Evolutionary conservation across 2,888 invertebrate species (phyloP), one percentile per base, ranked within the genome.

Genomic region (Orthosia incerta): DNA sequence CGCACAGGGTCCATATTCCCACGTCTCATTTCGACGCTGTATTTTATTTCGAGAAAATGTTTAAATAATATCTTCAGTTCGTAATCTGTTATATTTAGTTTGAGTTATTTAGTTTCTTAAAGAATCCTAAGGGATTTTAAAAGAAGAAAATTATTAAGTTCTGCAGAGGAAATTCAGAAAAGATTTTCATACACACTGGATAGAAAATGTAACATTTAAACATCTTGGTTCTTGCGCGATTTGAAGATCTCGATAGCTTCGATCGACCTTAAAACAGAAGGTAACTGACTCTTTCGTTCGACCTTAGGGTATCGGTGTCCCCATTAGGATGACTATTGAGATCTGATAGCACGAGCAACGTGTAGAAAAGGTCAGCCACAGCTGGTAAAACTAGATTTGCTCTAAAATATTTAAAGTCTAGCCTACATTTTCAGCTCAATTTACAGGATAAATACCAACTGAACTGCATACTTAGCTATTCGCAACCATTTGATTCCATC

Each of bases 21-120:
- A 76, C 78, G 84, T 87, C 93, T 93, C 93, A 92, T 93, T 93
- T 91, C 87, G 79, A 84, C 74, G 79, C 81, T 86, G 86, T 89
- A 88, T 89, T 90, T 90, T 90, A 91, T 89, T 91, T 86, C 85
- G 66, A 75, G 80, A 87, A 82, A 89, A 89, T 88, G 83, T 89
- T 90, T 89, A 87, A 91, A 86, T 83, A 76, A 81, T 85, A 79
- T 73, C 71, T 73, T 59, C 69, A 55, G 60, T 73, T 78, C 50
- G 69, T 82, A 82, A 84, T 82, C 75, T 80, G 62, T 71, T 67
- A 62, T 59, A 11, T 74, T 79, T 64, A 65, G 60, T 74, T 75
- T 76, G 16, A 53, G 53, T 46, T 56, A 39, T 31, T 31, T 39
- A 39, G 39, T 39, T n/a, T 26, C 45, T 45, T 77, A 55, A 45